Base-by-base conservation (phyloP, 2,113 vertebrate species). In the Telmatochromis sp. region DNA sequence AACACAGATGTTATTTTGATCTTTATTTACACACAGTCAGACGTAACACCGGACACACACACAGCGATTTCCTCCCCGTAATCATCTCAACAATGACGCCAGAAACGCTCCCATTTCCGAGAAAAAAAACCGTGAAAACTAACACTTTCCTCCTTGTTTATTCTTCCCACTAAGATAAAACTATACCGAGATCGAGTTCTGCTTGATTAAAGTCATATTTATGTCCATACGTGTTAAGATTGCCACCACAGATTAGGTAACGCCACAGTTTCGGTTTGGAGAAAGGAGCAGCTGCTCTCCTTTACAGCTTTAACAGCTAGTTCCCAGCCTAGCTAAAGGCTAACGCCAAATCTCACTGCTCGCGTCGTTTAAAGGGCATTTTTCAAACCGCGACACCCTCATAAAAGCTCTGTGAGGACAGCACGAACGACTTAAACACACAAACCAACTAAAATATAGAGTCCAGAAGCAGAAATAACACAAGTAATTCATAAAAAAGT, bases 261-360 rank as follows among this genome's bases (percentile, higher is more conserved):
- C 3, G 7, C 3, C 9, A 47, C 42, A 17, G 88, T 93, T 93
- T 92, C 78, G 82, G 9, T 93, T 87, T 87, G 33, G 17, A 28
- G 42, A 49, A 73, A 45, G 63, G 28, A 70, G 79, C 51, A 84
- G 83, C 60, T 63, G 21, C 55, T 84, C 17, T 81, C 58, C 82
- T n/a, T 87, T 70, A 14, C 35, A 57, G 81, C 82, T 91, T 88
- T 81, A 60, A 51, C 14, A 78, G 81, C 82, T 83, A 88, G 91
- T 88, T 78, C 83, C 58, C 33, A 21, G 49, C 31, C 83, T 19
- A 93, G 87, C 89, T 92, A 94, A 87, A 28, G 2, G 94, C 94
- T 95, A 95, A 87, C 40, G 91, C 94, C 94, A 93, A 91, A 86
- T 87, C 83, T 47, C 31, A 55, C 42, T 81, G 79, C 47, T 47